A percentile compares a stretch with the other conserved stretches of the same genome.
Conservation (phyloP, 2,888 invertebrate species). For the Bruchidius siliquastri region DNA sequence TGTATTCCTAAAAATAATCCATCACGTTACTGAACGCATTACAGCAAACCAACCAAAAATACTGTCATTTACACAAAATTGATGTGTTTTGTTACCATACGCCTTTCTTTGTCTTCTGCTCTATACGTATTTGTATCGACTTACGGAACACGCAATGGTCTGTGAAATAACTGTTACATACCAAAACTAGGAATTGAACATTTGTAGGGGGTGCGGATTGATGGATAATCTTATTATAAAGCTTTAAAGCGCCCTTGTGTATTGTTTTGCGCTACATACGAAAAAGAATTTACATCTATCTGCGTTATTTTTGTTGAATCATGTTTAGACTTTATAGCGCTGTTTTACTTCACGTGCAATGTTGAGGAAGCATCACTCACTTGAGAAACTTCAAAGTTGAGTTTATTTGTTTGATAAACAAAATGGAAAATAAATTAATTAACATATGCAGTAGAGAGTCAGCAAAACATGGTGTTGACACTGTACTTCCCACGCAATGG, state of each 20-base stretch:
- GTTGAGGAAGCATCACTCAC: too few relatives aligned
- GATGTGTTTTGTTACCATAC: constrained; percentile 19
- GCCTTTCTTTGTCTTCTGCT: neutral
- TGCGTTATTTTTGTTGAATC: neutral
- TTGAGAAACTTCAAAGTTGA: too few relatives aligned
- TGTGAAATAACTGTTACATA: constrained; percentile 43
- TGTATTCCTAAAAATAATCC: constrained; percentile 5
- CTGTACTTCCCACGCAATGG: too few relatives aligned
- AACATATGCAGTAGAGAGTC: too few relatives aligned
- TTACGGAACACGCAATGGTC: constrained; percentile 33
- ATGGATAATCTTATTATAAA: neutral
- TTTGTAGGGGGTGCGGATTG: neutral
- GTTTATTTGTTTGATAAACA: too few relatives aligned
- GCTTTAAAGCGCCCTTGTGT: neutral
- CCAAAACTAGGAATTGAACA: constrained; percentile 18
- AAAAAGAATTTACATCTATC: neutral
- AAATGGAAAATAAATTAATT: too few relatives aligned
- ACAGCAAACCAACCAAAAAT: constrained; percentile 18
- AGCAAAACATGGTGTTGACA: too few relatives aligned
- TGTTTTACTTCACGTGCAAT: too few relatives aligned
- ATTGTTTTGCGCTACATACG: neutral
- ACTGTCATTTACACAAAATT: constrained; percentile 38
- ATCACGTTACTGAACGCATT: constrained; percentile 18
- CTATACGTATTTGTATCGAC: neutral
- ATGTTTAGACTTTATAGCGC: too few relatives aligned